Conservation (phyloP, 2,797 vertebrate genomes). For the Siniperca scherzeri region DNA sequence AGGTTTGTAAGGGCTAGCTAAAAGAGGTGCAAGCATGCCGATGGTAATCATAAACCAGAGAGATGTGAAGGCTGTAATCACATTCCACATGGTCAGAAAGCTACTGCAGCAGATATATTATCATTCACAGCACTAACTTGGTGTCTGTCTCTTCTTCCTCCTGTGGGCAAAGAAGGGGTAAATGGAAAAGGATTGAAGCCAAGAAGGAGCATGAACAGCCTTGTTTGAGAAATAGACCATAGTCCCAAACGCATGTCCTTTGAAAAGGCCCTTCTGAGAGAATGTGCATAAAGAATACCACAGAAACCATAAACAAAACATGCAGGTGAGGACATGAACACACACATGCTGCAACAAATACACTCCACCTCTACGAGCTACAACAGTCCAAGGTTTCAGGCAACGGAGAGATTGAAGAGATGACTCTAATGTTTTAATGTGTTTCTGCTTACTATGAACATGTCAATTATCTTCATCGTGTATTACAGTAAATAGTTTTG, state of each 20-base stretch:
- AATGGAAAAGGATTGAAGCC: conserved; percentile 69
- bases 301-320: conserved; percentile 43
- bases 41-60: conserved; percentile 71
- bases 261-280: conserved; percentile 68
- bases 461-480: neutral
- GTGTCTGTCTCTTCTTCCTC: conserved; percentile 82
- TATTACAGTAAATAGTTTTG: neutral
- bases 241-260: conserved; percentile 16
- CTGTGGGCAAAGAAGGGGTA: conserved; percentile 84
- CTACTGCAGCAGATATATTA: conserved; percentile 49
- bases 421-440: neutral
- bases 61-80: conserved; percentile 63
- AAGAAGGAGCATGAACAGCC: conserved; percentile 41
- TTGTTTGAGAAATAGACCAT: conserved; percentile 29
- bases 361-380: conserved; percentile 15
- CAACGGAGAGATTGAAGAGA: conserved; percentile 4
- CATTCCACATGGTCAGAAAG: conserved; percentile 63
- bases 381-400: neutral
- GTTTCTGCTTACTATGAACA: neutral
- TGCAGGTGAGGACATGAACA: conserved; percentile 55
- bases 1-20: conserved; percentile 55
- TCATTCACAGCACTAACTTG: conserved; percentile 91
- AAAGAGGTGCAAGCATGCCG: conserved; percentile 68
- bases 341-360: conserved; percentile 34
- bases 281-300: conserved; percentile 52